Percentiles rank a stretch among this genome's conserved stretches.
Conservation (phyloP, 2,113 vertebrate species). For the Serinus canaria region DNA sequence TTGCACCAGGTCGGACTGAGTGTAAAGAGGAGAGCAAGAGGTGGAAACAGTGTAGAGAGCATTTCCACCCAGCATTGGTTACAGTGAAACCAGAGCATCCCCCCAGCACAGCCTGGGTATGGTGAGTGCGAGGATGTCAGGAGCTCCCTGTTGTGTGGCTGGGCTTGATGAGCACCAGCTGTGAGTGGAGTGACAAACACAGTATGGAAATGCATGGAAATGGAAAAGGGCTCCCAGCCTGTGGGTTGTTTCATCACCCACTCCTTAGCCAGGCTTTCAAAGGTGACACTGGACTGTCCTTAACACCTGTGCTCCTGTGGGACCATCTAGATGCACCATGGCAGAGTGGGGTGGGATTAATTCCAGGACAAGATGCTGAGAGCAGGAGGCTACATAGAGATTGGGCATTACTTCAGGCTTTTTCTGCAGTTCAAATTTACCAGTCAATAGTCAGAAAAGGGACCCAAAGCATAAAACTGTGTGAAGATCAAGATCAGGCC, state of each 20-base stretch:
- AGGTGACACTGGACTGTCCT: not conserved
- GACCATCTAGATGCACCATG: too few relatives aligned
- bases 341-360: not conserved
- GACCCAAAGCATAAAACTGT: not conserved
- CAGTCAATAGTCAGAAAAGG: not conserved
- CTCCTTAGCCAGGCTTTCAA: not conserved
- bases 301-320: rapidly evolving
- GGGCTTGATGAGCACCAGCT: not conserved
- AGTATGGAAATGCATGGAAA: not conserved
- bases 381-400: not conserved
- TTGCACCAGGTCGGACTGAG: rapidly evolving
- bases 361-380: not conserved
- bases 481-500: not conserved
- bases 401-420: not conserved
- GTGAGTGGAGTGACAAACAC: not conserved
- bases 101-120: not conserved
- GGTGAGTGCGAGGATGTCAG: not conserved
- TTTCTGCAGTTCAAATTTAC: not conserved
- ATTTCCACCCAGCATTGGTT: not conserved
- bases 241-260: not conserved
- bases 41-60: not conserved
- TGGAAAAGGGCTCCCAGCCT: not conserved
- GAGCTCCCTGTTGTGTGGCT: rapidly evolving
- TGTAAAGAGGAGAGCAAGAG: not conserved
- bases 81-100: not conserved